phyloP scores from a whole-genome alignment of 2,113 vertebrate species.

The Apeltes quadracus region DNA sequence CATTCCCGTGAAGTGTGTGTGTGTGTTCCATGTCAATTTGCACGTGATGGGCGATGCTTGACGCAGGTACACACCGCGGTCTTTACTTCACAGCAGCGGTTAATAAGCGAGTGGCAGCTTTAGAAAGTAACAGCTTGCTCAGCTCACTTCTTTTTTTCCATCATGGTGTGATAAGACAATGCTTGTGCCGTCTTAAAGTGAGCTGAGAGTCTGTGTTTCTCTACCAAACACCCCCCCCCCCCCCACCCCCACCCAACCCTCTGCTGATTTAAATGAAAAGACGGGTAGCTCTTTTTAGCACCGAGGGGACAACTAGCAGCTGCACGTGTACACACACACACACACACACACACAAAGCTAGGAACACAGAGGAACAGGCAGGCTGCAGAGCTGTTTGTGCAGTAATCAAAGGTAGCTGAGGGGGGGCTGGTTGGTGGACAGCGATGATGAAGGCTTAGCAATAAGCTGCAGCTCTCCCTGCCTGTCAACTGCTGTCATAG shows the following conservation, averaged over 20 bases:
- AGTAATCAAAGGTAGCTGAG: slow-evolving; percentile 57
- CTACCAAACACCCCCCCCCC: neutral
- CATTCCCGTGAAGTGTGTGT: neutral
- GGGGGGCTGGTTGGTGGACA: slow-evolving; percentile 15
- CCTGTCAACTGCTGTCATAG: slow-evolving; percentile 69
- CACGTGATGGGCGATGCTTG: slow-evolving; percentile 1
- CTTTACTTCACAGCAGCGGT: neutral
- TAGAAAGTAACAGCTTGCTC: slow-evolving; percentile 13
- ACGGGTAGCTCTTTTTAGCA: slow-evolving; percentile 45
- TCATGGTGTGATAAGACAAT: slow-evolving; percentile 6
- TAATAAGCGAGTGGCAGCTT: slow-evolving; percentile 9
- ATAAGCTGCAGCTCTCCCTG: slow-evolving; percentile 71
- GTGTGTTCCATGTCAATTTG: slow-evolving; percentile 10
- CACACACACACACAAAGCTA: slow-evolving; percentile 38
- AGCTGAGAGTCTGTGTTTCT: slow-evolving; percentile 20
- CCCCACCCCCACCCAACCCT: neutral
- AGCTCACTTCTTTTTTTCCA: slow-evolving; percentile 33
- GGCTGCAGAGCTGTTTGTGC: slow-evolving; percentile 36
- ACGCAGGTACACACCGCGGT: neutral
- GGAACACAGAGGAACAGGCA: slow-evolving; percentile 24
- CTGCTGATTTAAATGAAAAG: slow-evolving; percentile 54
- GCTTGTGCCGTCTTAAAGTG: slow-evolving; percentile 31
- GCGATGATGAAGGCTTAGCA: slow-evolving; percentile 68
- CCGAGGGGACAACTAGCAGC: slow-evolving; percentile 24
- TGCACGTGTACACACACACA: slow-evolving; percentile 22